phyloP scores from a whole-genome alignment of 1,140 invertebrate genomes.

The Drosophila melanogaster region DNA sequence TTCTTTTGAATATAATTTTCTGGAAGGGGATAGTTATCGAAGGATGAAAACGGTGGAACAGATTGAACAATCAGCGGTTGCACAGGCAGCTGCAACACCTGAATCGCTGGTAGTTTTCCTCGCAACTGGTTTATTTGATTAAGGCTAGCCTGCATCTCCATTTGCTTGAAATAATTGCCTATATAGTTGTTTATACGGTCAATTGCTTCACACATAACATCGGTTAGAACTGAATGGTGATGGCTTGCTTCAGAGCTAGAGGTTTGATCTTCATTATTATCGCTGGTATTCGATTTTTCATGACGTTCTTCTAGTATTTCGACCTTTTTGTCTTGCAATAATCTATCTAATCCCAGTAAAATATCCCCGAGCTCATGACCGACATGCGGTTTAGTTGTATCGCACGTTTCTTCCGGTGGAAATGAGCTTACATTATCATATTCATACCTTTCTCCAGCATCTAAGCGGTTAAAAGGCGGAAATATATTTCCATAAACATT shows the following conservation, averaged over 20 bases:
- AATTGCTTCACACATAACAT: constrained; percentile 48
- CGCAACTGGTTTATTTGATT: background rate
- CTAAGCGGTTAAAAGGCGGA: constrained; percentile 1
- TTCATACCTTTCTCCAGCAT: constrained; percentile 5
- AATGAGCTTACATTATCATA: background rate
- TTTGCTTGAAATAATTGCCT: constrained; percentile 1
- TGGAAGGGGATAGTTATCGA: background rate
- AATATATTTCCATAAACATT: constrained; percentile 3
- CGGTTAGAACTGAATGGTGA: constrained; percentile 18
- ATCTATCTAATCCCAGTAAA: constrained; percentile 1
- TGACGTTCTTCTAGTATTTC: background rate
- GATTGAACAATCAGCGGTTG: constrained; percentile 49
- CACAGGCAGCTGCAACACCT: constrained; percentile 36
- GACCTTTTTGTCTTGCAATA: background rate
- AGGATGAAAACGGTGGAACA: background rate
- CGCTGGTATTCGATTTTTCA: background rate
- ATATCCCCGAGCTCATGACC: constrained; percentile 18
- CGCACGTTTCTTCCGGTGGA: background rate
- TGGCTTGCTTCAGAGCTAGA: background rate
- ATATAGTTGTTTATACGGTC: constrained; percentile 42
- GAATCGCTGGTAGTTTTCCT: background rate
- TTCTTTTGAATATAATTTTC: background rate
- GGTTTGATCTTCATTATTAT: background rate
- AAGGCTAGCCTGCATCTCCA: background rate
- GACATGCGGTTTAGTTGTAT: background rate